Evolutionary conservation across 2,797 vertebrate genomes (phyloP).

Genomic region (Mareca penelope): DNA sequence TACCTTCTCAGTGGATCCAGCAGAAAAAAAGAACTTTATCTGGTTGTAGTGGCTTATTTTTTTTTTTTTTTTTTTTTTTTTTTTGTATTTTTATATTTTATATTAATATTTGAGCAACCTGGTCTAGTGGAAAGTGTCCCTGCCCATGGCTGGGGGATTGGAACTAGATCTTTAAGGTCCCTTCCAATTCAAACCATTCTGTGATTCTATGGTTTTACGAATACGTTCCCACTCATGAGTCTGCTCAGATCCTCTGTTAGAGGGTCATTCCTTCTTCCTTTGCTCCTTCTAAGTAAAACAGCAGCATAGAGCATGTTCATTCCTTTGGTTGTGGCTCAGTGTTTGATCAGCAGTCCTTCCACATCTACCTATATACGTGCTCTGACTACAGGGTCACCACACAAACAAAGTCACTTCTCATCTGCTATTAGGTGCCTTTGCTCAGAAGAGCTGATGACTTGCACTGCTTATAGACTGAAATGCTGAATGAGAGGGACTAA

Average conservation of each 20-base stretch:
- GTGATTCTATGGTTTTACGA: too few species aligned
- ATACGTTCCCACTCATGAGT: neutral
- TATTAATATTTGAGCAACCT: too few species aligned
- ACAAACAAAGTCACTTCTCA: neutral
- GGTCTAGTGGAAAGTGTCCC: too few species aligned
- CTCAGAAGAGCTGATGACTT: neutral
- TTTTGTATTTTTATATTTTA: too few species aligned
- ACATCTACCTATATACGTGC: too few species aligned
- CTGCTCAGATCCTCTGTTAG: neutral
- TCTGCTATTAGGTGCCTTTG: neutral
- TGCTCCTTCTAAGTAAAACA: neutral
- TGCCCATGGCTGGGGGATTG: too few species aligned
- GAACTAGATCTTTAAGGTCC: too few species aligned
- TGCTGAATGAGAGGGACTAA: neutral
- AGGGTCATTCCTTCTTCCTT: neutral
- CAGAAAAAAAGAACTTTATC: neutral
- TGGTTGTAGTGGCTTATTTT: neutral
- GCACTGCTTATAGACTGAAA: neutral
- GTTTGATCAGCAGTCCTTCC: neutral
- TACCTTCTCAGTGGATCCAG: neutral
- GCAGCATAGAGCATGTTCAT: neutral
- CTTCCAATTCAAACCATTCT: too few species aligned
- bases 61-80: too few species aligned
- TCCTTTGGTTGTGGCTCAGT: neutral
- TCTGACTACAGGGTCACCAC: neutral